These are phyloP conservation scores for Chamaetylas fuelleborni DNA, from an alignment of 2,113 vertebrate species.

Conservation along the genomic window DNA sequence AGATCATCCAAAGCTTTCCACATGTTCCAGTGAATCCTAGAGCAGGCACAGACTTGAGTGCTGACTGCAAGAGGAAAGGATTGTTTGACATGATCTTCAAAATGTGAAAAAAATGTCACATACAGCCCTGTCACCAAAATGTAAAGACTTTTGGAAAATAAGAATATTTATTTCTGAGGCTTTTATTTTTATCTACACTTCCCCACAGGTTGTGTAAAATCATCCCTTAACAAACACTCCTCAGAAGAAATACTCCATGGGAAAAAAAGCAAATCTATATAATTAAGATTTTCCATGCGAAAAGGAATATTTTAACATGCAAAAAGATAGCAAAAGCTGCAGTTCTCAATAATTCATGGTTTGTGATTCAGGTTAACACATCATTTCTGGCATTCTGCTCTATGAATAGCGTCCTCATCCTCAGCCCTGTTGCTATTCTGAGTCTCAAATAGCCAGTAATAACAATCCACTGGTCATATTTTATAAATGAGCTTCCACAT, in stretches of 20 bases:
- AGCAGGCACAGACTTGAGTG: not conserved
- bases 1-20: not conserved
- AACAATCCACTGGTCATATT: conserved; percentile 58
- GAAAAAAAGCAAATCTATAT: not conserved
- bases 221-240: not conserved
- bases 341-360: conserved; percentile 28
- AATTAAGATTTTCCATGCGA: not conserved
- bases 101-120: not conserved
- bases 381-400: conserved; percentile 17
- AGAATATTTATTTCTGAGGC: not conserved
- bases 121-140: not conserved
- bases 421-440: conserved; percentile 28
- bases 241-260: not conserved
- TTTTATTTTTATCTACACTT: not conserved
- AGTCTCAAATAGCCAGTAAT: conserved; percentile 33
- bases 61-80: not conserved
- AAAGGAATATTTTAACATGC: not conserved
- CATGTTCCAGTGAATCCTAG: not conserved
- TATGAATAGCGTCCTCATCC: conserved; percentile 13
- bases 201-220: not conserved
- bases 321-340: not conserved
- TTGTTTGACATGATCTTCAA: not conserved
- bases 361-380: conserved; percentile 41
- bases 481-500: conserved; percentile 63
- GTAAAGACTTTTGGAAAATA: not conserved